Evolutionary conservation across 2,797 vertebrate genomes (phyloP).

Genomic region (Philypnodon macrostomus): DNA sequence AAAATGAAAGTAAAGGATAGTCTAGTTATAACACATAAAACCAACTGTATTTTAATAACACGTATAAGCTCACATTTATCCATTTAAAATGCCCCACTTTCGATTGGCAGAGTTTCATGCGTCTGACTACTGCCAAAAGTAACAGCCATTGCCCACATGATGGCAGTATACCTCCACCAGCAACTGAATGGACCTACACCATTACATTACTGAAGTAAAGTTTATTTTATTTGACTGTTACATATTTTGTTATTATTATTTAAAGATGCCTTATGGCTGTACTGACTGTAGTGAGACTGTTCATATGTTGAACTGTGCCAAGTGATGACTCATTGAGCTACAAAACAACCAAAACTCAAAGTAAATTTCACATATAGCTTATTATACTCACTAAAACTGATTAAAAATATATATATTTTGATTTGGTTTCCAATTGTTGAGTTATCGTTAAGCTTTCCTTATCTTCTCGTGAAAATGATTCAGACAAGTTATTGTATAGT

Average conservation of each 20-base stretch:
- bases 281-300: conserved; percentile 1
- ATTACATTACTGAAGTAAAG: too few species aligned
- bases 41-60: too few species aligned
- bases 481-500: conserved; percentile 7
- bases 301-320: conserved; percentile 5
- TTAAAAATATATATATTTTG: neutral
- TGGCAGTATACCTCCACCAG: conserved; percentile 41
- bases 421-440: neutral
- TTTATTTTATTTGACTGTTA: neutral
- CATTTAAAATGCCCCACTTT: too few species aligned
- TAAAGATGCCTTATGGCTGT: too few species aligned
- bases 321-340: conserved; percentile 31
- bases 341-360: conserved; percentile 4
- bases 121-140: neutral
- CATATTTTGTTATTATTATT: neutral
- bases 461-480: conserved; percentile 7
- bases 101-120: neutral
- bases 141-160: conserved; percentile 45
- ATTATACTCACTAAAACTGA: neutral
- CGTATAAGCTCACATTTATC: too few species aligned
- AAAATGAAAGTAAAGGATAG: too few species aligned
- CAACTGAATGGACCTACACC: neutral
- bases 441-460: neutral
- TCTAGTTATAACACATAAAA: too few species aligned
- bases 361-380: neutral